Evolutionary conservation across 2,888 invertebrate species (phyloP).

Genomic region (Helleia helle): DNA sequence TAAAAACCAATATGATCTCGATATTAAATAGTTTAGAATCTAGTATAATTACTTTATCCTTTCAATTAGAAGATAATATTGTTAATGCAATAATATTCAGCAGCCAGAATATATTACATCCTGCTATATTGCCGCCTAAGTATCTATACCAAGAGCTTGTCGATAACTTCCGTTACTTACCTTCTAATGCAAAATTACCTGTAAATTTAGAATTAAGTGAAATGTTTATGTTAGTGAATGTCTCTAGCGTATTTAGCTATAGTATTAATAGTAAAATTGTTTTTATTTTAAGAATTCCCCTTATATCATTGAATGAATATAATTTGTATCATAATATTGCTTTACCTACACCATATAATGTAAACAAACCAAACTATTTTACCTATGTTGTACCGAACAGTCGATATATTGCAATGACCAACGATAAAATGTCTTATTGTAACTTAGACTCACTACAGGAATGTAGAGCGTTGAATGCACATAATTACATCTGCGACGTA

Average conservation of each 20-base stretch:
- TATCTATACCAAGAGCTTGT: background rate
- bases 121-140: background rate
- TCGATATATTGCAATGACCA: background rate
- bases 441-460: background rate
- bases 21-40: too few species aligned
- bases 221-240: background rate
- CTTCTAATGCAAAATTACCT: background rate
- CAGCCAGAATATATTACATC: background rate
- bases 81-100: conserved; percentile 1
- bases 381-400: background rate
- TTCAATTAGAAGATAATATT: background rate
- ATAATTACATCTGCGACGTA: background rate
- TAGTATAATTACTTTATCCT: too few species aligned
- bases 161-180: background rate
- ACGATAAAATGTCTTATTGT: background rate
- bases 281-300: background rate
- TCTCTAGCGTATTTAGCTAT: background rate
- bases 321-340: background rate
- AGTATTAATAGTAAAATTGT: background rate
- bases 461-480: background rate
- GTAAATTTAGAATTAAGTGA: background rate
- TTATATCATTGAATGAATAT: background rate
- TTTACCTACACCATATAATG: background rate
- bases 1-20: too few species aligned
- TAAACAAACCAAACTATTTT: background rate